Evolutionary conservation across 2,113 vertebrate genomes (phyloP).

Genomic region (Oryzias curvinotus): DNA sequence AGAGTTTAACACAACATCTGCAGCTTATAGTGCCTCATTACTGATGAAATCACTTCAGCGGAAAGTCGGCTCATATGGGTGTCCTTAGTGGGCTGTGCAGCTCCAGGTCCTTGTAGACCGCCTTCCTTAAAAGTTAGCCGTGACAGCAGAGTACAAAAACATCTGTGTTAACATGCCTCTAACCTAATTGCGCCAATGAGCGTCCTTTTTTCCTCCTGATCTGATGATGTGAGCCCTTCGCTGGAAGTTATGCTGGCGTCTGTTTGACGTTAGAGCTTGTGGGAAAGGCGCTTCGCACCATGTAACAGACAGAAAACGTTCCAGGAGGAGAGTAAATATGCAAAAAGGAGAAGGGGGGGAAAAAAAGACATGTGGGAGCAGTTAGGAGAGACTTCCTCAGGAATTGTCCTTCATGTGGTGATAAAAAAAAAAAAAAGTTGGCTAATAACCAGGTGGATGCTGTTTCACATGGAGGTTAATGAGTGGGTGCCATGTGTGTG

Average conservation of each 20-base stretch:
- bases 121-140: constrained; percentile 63
- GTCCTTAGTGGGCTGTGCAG: constrained; percentile 62
- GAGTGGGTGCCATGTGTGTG: constrained; percentile 15
- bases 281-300: constrained; percentile 69
- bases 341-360: not conserved
- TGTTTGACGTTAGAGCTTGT: constrained; percentile 74
- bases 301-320: constrained; percentile 46
- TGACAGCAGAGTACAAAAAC: constrained; percentile 71
- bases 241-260: constrained; percentile 58
- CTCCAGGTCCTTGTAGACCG: constrained; percentile 58
- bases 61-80: constrained; percentile 73
- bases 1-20: constrained; percentile 77
- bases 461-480: constrained; percentile 24
- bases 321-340: constrained; percentile 42
- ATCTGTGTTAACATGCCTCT: constrained; percentile 68
- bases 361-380: constrained; percentile 53
- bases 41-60: constrained; percentile 76
- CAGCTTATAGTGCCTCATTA: constrained; percentile 77
- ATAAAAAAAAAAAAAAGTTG: constrained; percentile 11
- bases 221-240: constrained; percentile 65
- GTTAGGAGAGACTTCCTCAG: constrained; percentile 35
- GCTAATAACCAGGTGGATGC: constrained; percentile 10
- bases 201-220: constrained; percentile 30
- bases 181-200: constrained; percentile 63
- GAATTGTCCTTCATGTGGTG: constrained; percentile 11